Percentiles rank a stretch among this genome's conserved stretches.
phyloP scores from a whole-genome alignment of 2,797 vertebrate species.

The Denticeps clupeoides region DNA sequence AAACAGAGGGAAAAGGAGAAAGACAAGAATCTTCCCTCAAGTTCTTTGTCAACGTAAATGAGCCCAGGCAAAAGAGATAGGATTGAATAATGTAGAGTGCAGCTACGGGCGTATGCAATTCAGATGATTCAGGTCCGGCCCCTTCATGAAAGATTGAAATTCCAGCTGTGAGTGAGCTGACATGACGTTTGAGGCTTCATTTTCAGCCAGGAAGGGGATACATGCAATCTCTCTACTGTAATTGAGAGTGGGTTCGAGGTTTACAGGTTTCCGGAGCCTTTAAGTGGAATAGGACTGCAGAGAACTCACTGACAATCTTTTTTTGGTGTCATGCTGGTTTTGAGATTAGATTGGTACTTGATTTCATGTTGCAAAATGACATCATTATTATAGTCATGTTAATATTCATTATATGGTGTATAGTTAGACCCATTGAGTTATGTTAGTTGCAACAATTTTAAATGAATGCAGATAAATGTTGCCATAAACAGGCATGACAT shows the following conservation, averaged over 20 bases:
- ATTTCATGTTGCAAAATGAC: too few species aligned
- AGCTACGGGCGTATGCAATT: constrained; percentile 20
- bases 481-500: too few species aligned
- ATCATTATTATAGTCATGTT: too few species aligned
- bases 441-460: too few species aligned
- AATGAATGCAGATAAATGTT: too few species aligned
- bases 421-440: too few species aligned
- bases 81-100: constrained; percentile 50
- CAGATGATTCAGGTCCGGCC: not conserved
- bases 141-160: constrained; percentile 47
- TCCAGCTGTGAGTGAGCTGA: constrained; percentile 18
- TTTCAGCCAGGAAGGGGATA: constrained; percentile 13
- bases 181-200: constrained; percentile 36
- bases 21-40: constrained; percentile 38
- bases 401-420: too few species aligned
- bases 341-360: too few species aligned
- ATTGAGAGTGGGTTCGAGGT: constrained; percentile 25
- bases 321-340: too few species aligned
- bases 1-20: constrained; percentile 28
- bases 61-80: constrained; percentile 37
- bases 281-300: too few species aligned
- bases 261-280: too few species aligned
- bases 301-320: too few species aligned
- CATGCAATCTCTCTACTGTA: constrained; percentile 13
- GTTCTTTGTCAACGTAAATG: constrained; percentile 56